These are phyloP conservation scores for Poecilus cupreus DNA, from an alignment of 2,888 invertebrate species.

Conservation along the genomic window DNA sequence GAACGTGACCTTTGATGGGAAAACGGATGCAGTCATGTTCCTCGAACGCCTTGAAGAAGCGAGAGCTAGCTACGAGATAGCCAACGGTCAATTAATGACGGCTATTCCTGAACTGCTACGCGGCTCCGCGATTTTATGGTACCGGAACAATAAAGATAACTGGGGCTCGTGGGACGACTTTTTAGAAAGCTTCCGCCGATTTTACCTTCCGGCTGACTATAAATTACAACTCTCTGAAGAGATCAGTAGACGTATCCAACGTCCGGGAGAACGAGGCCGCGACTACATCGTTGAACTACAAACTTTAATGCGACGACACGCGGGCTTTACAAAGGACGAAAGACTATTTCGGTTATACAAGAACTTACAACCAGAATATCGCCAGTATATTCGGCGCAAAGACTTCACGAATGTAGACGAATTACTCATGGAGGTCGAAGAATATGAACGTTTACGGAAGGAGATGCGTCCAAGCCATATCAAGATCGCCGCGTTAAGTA, in stretches of 20 bases:
- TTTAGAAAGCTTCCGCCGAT: not conserved
- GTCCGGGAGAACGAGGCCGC: not conserved
- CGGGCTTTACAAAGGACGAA: not conserved
- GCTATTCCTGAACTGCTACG: conserved; percentile 43
- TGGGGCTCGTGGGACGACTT: conserved; percentile 32
- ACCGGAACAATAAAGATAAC: conserved; percentile 14
- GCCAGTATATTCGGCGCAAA: not conserved
- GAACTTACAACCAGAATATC: not conserved
- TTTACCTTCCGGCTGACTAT: too few relatives aligned
- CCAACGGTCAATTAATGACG: not conserved
- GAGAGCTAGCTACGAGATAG: conserved; percentile 1
- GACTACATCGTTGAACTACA: not conserved
- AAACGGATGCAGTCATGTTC: conserved; percentile 31
- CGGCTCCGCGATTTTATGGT: conserved; percentile 37
- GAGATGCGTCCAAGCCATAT: too few relatives aligned
- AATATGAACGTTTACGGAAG: not conserved
- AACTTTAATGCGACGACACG: conserved; percentile 12
- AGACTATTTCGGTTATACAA: not conserved
- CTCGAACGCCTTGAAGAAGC: conserved; percentile 31
- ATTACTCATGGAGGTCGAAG: not conserved
- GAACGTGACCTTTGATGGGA: conserved; percentile 34
- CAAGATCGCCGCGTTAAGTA: not conserved
- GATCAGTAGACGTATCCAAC: not conserved
- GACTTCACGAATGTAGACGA: not conserved
- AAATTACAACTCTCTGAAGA: not conserved